These are phyloP conservation scores for Cryptophagus acutangulus DNA, from an alignment of 2,888 invertebrate species.

Conservation along the genomic window DNA sequence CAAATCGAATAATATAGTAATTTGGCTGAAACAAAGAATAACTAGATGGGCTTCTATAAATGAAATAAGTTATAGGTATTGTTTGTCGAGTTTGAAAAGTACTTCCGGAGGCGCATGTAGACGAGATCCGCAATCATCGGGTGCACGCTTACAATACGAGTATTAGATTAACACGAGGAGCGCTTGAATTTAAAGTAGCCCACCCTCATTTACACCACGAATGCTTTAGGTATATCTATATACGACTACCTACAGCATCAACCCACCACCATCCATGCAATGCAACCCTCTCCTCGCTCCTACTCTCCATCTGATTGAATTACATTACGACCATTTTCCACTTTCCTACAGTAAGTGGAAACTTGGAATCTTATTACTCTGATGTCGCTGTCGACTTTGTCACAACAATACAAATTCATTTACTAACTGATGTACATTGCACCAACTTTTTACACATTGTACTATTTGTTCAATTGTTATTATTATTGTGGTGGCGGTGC, in stretches of 20 bases:
- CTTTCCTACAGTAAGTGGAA: conserved; percentile 28
- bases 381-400: conserved; percentile 18
- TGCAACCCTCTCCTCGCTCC: conserved; percentile 11
- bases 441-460: too few relatives aligned
- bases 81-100: conserved; percentile 26
- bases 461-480: too few relatives aligned
- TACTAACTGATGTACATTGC: too few relatives aligned
- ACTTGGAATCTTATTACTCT: conserved; percentile 29
- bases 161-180: conserved; percentile 35
- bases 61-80: conserved; percentile 35
- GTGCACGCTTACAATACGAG: conserved; percentile 32
- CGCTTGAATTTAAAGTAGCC: conserved; percentile 35
- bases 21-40: too few relatives aligned
- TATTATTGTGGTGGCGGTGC: too few relatives aligned
- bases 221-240: conserved; percentile 18
- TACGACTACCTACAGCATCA: not conserved
- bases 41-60: too few relatives aligned
- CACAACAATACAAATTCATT: conserved; percentile 20
- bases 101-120: conserved; percentile 30
- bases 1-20: too few relatives aligned
- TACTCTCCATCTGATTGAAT: conserved; percentile 31
- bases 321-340: conserved; percentile 27
- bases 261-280: conserved; percentile 1
- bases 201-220: conserved; percentile 31
- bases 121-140: conserved; percentile 36